Percentiles rank a stretch among this genome's conserved stretches.
Evolutionary conservation across 1,140 invertebrate species (phyloP).

Genomic region (Lepidurus couesii): DNA sequence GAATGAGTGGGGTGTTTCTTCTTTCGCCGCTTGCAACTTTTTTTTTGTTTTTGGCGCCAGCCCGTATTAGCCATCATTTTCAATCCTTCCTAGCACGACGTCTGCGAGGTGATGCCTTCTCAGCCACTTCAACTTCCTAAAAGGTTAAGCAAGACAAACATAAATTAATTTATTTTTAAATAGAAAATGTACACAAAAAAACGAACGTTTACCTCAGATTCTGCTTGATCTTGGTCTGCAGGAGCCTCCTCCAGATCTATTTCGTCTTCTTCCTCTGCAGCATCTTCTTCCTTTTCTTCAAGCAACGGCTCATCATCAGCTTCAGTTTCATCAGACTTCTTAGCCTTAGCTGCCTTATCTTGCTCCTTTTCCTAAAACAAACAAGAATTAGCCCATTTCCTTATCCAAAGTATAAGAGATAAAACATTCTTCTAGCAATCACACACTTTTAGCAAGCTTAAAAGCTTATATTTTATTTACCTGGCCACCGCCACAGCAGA

Average conservation of each 20-base stretch:
- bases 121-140: slow-evolving; percentile 8
- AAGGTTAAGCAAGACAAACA: background rate
- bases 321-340: slow-evolving; percentile 55
- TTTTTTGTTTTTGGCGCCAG: background rate
- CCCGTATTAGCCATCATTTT: slow-evolving; percentile 14
- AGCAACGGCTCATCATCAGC: slow-evolving; percentile 40
- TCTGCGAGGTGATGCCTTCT: slow-evolving; percentile 27
- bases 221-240: slow-evolving; percentile 42
- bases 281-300: slow-evolving; percentile 48
- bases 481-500: slow-evolving; percentile 61
- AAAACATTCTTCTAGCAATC: slow-evolving; percentile 26
- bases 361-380: slow-evolving; percentile 37
- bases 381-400: slow-evolving; percentile 26
- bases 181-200: background rate
- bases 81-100: slow-evolving; percentile 32
- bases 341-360: slow-evolving; percentile 47
- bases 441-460: slow-evolving; percentile 43
- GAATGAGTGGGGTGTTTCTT: background rate
- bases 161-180: background rate
- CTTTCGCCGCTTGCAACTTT: background rate
- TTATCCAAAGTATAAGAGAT: background rate
- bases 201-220: background rate
- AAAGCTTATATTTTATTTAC: slow-evolving; percentile 35
- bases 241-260: slow-evolving; percentile 42
- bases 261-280: slow-evolving; percentile 46